These are phyloP conservation scores for Plebejus argus DNA, from an alignment of 2,888 invertebrate genomes.

Conservation along the genomic window DNA sequence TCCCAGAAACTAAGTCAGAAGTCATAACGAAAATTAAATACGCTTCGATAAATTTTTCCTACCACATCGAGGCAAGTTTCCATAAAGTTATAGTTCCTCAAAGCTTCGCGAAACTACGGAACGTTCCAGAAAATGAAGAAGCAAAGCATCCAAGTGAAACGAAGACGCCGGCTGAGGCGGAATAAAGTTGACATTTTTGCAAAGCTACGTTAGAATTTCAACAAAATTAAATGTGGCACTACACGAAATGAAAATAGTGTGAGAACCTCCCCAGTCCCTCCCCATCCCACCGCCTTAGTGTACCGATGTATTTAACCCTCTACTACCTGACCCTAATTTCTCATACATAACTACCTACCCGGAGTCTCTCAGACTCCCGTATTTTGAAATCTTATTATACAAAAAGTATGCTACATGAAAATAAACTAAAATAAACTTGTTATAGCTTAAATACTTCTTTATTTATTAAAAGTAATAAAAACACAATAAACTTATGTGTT, in stretches of 20 bases:
- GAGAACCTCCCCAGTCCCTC: slow-evolving; percentile 44
- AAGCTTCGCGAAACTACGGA: slow-evolving; percentile 75
- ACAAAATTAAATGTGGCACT: slow-evolving; percentile 80
- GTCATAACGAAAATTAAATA: slow-evolving; percentile 79
- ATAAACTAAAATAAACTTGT: too few relatives aligned
- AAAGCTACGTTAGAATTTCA: slow-evolving; percentile 80
- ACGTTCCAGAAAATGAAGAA: slow-evolving; percentile 77
- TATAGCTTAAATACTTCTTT: too few relatives aligned
- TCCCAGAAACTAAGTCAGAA: slow-evolving; percentile 53
- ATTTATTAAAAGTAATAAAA: too few relatives aligned
- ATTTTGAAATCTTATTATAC: too few relatives aligned
- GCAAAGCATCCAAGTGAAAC: slow-evolving; percentile 73
- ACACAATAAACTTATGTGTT: too few relatives aligned
- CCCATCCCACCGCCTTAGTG: slow-evolving; percentile 35
- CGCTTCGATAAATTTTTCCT: slow-evolving; percentile 76
- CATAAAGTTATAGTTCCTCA: slow-evolving; percentile 79
- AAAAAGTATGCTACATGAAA: too few relatives aligned
- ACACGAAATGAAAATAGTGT: slow-evolving; percentile 78
- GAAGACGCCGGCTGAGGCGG: slow-evolving; percentile 73
- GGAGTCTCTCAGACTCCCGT: too few relatives aligned
- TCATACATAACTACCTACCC: too few relatives aligned
- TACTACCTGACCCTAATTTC: too few relatives aligned
- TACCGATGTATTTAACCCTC: background rate
- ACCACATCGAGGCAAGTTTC: slow-evolving; percentile 75
- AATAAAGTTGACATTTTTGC: slow-evolving; percentile 81